Conservation (phyloP, 2,113 vertebrate species). For the Eleginops maclovinus region DNA sequence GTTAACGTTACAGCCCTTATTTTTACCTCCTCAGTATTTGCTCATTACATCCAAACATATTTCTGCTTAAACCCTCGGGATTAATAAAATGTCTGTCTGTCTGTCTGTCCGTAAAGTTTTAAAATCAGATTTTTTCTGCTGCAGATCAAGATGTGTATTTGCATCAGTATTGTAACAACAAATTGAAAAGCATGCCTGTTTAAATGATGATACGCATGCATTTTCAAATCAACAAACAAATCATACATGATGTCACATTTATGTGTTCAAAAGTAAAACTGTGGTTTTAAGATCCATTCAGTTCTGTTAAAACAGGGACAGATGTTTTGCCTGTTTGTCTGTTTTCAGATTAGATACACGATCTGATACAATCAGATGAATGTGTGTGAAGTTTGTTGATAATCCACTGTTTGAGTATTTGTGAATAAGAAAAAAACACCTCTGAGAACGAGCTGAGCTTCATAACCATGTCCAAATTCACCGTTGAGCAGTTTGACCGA, state of each 20-base stretch:
- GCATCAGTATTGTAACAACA: no score
- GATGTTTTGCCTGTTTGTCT: background rate
- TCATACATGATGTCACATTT: background rate
- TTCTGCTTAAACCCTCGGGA: background rate
- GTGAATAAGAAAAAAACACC: constrained; percentile 47
- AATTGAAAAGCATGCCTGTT: background rate
- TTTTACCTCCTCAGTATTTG: no score
- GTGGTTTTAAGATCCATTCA: background rate
- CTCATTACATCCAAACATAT: background rate
- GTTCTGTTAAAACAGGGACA: background rate
- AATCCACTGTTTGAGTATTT: background rate
- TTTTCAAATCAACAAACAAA: background rate
- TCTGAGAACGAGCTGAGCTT: constrained; percentile 48
- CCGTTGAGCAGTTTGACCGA: constrained; percentile 79
- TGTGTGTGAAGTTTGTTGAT: background rate
- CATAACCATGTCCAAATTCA: constrained; percentile 64
- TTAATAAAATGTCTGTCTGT: no score
- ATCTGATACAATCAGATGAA: background rate
- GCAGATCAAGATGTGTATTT: background rate
- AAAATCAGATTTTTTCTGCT: background rate
- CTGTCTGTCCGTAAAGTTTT: background rate
- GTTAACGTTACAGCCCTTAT: no score
- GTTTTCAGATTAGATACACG: background rate
- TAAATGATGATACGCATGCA: background rate
- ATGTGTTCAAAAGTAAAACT: background rate